Base-by-base conservation (phyloP, 2,888 invertebrate genomes). In the Celastrina argiolus region DNA sequence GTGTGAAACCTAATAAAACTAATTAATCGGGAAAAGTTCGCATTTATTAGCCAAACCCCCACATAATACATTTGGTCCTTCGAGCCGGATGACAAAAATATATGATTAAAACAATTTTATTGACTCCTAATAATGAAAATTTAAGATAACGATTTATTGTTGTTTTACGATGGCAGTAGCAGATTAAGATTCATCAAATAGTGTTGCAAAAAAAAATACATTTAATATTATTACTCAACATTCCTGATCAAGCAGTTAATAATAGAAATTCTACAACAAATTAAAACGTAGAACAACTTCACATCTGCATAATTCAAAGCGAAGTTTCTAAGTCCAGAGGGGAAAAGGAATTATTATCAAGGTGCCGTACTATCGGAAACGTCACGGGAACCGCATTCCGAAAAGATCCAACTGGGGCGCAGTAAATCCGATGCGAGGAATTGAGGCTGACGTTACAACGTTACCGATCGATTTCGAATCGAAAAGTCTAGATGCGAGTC, bases 381-480 rank as follows among this genome's bases (percentile, higher is more conserved):
- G 68, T 69, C 68, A 72, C 66, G 66, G 70, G 68, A 71, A 67
- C 72, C 72, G 74, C 79, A 79, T 81, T 82, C 75, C 73, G 81
- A 82, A 83, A 81, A 83, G 79, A 79, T 79, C 76, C 75, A 74
- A 76, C 74, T 73, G 73, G 73, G 71, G 72, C 73, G 74, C 75
- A 76, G 77, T 81, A 81, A 81, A 80, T 78, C 79, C 71, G 56
- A 65, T 64, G 66, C 67, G 64, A 66, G 67, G 69, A 66, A 63
- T 67, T 68, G 72, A 70, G 68, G 68, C 64, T 69, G 70, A 72
- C 68, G 71, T 68, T 61, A 64, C 61, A 68, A 68, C 79, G 75
- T 80, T 81, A 80, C 78, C 75, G 75, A 79, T 79, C 80, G 78
- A 73, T 82, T 78, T 75, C 74, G 74, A 78, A 82, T 85, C 84